Conservation (phyloP, 92 coral and sea anemone genomes). For the Actinernus sp. region DNA sequence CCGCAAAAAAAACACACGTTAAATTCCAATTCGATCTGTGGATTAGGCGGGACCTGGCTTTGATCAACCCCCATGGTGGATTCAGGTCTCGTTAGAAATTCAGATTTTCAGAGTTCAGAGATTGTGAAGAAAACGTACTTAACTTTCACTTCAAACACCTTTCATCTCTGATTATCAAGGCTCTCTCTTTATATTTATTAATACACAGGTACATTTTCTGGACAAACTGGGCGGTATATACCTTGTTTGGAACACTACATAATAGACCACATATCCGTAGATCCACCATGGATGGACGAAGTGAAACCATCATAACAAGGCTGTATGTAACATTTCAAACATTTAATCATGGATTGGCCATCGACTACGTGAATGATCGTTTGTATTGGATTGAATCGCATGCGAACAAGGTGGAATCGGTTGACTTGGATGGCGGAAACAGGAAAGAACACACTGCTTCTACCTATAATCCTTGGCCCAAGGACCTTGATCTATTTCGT, state of each 20-base stretch:
- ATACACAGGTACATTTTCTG: slow-evolving; percentile 39
- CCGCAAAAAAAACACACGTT: too few species aligned
- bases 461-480: slow-evolving; percentile 23
- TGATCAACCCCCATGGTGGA: too few species aligned
- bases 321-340: background rate
- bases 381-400: slow-evolving; percentile 19
- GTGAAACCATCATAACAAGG: background rate
- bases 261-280: slow-evolving; percentile 47
- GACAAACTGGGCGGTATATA: too few species aligned
- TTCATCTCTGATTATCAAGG: too few species aligned
- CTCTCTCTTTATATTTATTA: background rate
- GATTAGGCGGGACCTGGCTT: too few species aligned
- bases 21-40: too few species aligned
- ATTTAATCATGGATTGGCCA: slow-evolving; percentile 25
- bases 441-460: slow-evolving; percentile 10
- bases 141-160: too few species aligned
- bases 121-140: too few species aligned
- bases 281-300: slow-evolving; percentile 39
- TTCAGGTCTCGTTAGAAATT: too few species aligned
- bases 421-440: slow-evolving; percentile 27
- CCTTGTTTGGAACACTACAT: too few species aligned
- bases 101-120: too few species aligned
- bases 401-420: slow-evolving; percentile 14
- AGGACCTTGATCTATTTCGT: slow-evolving; percentile 44
- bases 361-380: slow-evolving; percentile 12